Percentiles rank a stretch among this genome's conserved stretches.
Evolutionary conservation across 2,888 invertebrate species (phyloP).

Genomic region (Portevinia maculata): DNA sequence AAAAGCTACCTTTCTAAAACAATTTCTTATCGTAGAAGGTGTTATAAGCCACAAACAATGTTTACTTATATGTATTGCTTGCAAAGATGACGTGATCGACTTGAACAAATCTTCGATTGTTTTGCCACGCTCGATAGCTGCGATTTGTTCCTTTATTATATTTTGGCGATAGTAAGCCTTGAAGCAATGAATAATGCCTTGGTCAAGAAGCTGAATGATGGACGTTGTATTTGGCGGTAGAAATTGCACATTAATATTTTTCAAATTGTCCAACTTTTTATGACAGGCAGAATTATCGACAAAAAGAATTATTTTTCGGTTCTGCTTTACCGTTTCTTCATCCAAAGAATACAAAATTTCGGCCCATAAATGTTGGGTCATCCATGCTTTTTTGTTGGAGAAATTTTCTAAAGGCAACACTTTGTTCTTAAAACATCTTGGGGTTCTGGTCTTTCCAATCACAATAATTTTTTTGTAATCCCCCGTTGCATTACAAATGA

Average conservation of each 20-base stretch:
- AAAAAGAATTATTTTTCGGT: conserved; percentile 67
- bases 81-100: conserved; percentile 45
- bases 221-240: conserved; percentile 65
- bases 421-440: conserved; percentile 65
- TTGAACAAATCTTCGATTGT: conserved; percentile 51
- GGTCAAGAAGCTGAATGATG: conserved; percentile 58
- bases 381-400: conserved; percentile 63
- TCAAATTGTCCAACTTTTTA: conserved; percentile 47
- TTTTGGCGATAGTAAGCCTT: conserved; percentile 62
- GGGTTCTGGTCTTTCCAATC: conserved; percentile 64
- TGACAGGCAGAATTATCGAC: conserved; percentile 69
- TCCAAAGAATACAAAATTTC: conserved; percentile 61
- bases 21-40: conserved; percentile 52
- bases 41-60: conserved; percentile 62
- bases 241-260: conserved; percentile 62
- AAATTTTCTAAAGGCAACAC: conserved; percentile 55
- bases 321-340: conserved; percentile 63
- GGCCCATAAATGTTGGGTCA: conserved; percentile 63
- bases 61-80: conserved; percentile 57
- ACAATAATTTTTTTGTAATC: conserved; percentile 65
- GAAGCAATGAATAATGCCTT: conserved; percentile 67
- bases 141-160: conserved; percentile 61
- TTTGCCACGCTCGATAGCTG: conserved; percentile 55
- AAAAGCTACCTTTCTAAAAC: conserved; percentile 61
- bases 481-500: conserved; percentile 68